A percentile compares a stretch with the other conserved stretches of the same genome.
Evolutionary conservation across 1,140 invertebrate species (phyloP).

Genomic region (Drosophila mayri): DNA sequence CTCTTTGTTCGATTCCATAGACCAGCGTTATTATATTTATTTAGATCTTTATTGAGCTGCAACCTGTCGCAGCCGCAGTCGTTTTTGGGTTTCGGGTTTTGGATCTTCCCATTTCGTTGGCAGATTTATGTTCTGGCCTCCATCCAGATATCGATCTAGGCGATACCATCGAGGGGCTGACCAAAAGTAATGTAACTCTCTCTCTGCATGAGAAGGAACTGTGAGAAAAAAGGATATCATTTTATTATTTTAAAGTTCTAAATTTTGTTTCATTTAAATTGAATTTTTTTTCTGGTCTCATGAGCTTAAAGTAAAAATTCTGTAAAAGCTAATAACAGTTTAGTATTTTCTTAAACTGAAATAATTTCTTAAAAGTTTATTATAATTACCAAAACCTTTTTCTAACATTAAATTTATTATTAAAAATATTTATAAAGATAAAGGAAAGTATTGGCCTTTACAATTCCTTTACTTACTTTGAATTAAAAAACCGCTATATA

Average conservation of each 20-base stretch:
- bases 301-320: too few species aligned
- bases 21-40: constrained; percentile 75
- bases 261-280: not conserved
- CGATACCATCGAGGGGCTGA: constrained; percentile 32
- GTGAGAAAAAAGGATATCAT: not conserved
- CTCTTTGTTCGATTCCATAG: constrained; percentile 40
- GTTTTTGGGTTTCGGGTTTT: constrained; percentile 38
- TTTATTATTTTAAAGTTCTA: not conserved
- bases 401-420: not conserved
- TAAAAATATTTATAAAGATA: not conserved
- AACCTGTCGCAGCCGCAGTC: constrained; percentile 67
- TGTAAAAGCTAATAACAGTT: too few species aligned
- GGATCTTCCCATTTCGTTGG: constrained; percentile 50
- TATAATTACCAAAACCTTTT: too few species aligned
- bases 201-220: constrained; percentile 13
- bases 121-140: constrained; percentile 74
- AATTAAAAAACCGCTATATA: too few species aligned
- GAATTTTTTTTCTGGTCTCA: too few species aligned
- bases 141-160: constrained; percentile 44
- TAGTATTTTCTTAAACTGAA: too few species aligned
- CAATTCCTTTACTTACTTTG: too few species aligned
- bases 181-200: constrained; percentile 23
- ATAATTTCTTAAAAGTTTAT: too few species aligned
- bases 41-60: constrained; percentile 81
- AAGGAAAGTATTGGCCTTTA: too few species aligned